Evolutionary conservation across 1,140 invertebrate genomes (phyloP), one percentile per base, ranked within the genome.

Genomic region (Drosophila jambulina): DNA sequence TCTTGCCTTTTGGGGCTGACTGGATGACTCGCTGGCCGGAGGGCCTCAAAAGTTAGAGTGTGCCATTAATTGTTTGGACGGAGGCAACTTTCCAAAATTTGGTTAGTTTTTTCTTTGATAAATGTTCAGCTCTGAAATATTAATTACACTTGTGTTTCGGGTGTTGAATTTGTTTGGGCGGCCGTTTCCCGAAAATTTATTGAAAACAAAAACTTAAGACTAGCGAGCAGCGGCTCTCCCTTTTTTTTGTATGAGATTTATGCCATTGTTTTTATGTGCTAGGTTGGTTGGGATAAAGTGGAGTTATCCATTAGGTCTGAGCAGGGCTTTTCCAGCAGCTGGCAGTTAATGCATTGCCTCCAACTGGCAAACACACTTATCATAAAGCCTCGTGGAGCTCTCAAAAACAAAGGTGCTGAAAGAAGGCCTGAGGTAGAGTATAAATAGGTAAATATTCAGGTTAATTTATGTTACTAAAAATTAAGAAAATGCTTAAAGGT

Each of bases 71-170:
- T 86, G 82, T 76, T 84, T 74, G 54, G 61, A 62, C 43, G 64
- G 49, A 57, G 57, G 82, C 64, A 87, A 86, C 83, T 87, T 87
- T 85, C 82, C 63, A 85, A 86, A 85, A 85, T 54, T 74, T 58
- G 46, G 59, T 70, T 76, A 54, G 60, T 77, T 71, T 78, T 82
- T 69, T 79, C 70, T 65, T 75, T 87, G 84, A 87, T 87, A 88
- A 87, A 87, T 87, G 84, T 77, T 75, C 61, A 56, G 77, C 80
- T 87, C 68, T 75, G 80, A 87, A 87, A 87, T 88, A 87, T 87
- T 87, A 87, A 87, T 87, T 87, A 90, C 85, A 87, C 84, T 87
- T 79, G 78, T 69, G 72, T 49, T 49, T 65, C 25, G 83, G 80
- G 80, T 83, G 83, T 82, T 87, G 83, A 82, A 71, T 87, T 72